phyloP scores from a whole-genome alignment of 2,113 vertebrate genomes.

The Ahaetulla prasina region DNA sequence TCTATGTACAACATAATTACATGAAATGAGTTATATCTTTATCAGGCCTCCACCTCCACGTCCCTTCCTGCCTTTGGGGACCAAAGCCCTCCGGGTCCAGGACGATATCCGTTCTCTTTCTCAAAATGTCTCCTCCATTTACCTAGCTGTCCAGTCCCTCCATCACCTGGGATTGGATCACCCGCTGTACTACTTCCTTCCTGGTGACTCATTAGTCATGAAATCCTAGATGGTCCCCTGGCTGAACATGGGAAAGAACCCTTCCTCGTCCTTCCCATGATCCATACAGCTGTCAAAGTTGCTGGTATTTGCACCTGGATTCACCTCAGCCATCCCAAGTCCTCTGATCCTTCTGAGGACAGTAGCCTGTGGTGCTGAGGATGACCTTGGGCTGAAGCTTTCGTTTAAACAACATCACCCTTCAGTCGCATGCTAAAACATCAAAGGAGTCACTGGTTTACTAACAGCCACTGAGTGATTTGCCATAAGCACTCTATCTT shows the following conservation, averaged over 20 bases:
- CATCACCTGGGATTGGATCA: not conserved
- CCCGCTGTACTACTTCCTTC: not conserved
- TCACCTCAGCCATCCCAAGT: not conserved
- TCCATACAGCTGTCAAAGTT: not conserved
- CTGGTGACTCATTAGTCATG: not conserved
- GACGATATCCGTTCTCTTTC: not conserved
- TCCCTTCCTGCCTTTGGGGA: not conserved
- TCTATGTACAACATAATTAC: not conserved
- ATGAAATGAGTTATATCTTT: constrained; percentile 37
- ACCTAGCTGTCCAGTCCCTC: not conserved
- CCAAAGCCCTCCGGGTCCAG: not conserved
- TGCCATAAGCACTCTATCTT: not conserved
- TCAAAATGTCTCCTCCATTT: not conserved
- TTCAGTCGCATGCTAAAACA: not conserved
- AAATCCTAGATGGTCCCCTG: not conserved
- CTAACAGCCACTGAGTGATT: not conserved
- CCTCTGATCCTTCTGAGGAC: not conserved
- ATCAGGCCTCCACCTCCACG: not conserved
- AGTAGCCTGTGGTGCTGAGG: not conserved
- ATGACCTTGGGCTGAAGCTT: too few species aligned
- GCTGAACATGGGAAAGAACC: not conserved
- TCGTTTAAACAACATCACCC: too few species aligned
- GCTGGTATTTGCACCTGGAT: not conserved
- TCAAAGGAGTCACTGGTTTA: not conserved
- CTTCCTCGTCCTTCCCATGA: not conserved